Base-by-base conservation (phyloP, 2,888 invertebrate species). In the Rhopalosiphum nymphaeae region DNA sequence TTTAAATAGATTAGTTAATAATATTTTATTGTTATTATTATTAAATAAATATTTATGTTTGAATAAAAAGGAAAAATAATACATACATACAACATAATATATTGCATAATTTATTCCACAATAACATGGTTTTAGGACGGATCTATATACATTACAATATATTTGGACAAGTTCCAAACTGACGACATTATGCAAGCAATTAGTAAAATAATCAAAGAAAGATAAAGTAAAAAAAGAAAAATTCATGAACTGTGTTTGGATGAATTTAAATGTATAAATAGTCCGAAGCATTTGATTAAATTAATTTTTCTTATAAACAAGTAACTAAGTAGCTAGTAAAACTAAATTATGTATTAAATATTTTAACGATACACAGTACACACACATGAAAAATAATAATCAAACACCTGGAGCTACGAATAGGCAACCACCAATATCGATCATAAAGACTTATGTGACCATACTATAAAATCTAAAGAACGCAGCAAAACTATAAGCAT, bases 201-300 rank as follows among this genome's bases (percentile, higher is more conserved):
- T 91, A 91, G 53, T 53, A 91, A 91, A n/a, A 78, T 36, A 53
- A 44, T 16, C 42, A 49, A 53, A 25, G 25, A 90, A 46, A n/a
- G 0, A 67, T 49, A 29, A 67, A 90, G 21, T 46, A 67, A 21
- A 44, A 90, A 61, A 90, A 90, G 44, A 49, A 46, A 44, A 29
- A 90, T 90, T 46, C 36, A 67, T 36, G 36, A 67, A n/a, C 46
- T 3, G 5, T 88, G 13, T 89, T 89, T 11, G 42, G 7, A 26
- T 89, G 26, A 89, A 56, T 56, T 13, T 42, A 89, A 89, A 56
- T 56, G 42, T 42, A 25, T 1, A 26, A 42, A 56, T 3, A 89
- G 26, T 26, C 26, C 26, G 26, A 56, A 89, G 56, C 7, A 36
- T 26, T 56, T 56, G 9, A 53, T 25, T 26, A 46, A 42, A 89